Evolutionary conservation across 2,797 vertebrate species (phyloP).

Genomic region (Siniperca undulata): DNA sequence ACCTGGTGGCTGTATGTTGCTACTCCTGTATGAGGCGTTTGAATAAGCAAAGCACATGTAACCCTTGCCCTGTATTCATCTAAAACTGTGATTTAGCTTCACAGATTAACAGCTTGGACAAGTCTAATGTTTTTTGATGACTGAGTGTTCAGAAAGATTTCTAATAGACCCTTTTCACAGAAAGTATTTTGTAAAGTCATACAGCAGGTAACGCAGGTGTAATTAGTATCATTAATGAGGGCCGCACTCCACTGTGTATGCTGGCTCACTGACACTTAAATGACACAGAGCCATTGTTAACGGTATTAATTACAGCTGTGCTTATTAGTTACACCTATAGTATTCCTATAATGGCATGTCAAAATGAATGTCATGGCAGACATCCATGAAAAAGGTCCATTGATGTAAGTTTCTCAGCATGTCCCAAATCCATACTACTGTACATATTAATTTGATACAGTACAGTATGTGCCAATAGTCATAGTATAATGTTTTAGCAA

Average conservation of each 20-base stretch:
- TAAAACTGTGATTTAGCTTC: background rate
- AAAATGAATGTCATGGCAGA: background rate
- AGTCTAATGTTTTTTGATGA: background rate
- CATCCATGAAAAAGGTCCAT: background rate
- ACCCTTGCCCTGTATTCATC: background rate
- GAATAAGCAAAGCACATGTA: background rate
- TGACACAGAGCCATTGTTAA: background rate
- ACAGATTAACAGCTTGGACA: background rate
- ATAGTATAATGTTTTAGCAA: background rate
- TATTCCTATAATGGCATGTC: background rate
- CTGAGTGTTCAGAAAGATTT: background rate
- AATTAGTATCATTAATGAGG: constrained; percentile 11
- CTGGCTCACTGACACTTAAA: background rate
- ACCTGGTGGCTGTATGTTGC: constrained; percentile 56
- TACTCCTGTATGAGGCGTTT: constrained; percentile 6
- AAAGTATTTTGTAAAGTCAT: background rate
- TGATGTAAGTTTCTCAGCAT: background rate
- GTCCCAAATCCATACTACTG: background rate
- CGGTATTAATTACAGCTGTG: background rate
- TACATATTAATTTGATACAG: background rate
- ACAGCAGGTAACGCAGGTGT: background rate
- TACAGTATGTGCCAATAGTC: background rate
- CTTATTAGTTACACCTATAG: background rate
- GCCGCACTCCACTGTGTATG: background rate
- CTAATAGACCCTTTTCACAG: background rate